Percentiles rank a stretch among this genome's conserved stretches.
Conservation (phyloP, 2,888 invertebrate genomes). For the Mythimna ferrago region DNA sequence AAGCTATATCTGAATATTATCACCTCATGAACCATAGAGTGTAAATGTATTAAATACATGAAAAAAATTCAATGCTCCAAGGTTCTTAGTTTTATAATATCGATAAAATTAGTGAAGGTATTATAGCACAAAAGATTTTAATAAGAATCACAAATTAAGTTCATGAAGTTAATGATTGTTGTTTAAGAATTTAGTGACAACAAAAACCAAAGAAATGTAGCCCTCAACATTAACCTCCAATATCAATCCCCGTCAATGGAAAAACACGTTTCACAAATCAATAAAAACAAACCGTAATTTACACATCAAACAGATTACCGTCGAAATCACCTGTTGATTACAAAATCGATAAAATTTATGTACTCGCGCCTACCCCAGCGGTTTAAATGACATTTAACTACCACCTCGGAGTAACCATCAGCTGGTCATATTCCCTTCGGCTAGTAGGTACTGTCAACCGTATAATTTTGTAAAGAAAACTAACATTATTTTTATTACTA, state of each 20-base stretch:
- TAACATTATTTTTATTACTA: neutral
- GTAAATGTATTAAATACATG: too few relatives aligned
- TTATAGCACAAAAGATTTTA: neutral
- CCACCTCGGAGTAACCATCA: neutral
- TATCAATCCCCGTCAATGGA: conserved; percentile 6
- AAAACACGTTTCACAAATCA: conserved; percentile 39
- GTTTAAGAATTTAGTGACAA: neutral
- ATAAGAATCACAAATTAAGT: neutral
- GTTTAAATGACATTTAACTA: conserved; percentile 34
- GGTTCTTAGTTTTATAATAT: neutral
- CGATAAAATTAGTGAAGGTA: neutral
- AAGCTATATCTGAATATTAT: neutral
- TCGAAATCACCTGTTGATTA: conserved; percentile 53
- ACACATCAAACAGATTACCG: conserved; percentile 42
- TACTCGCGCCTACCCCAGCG: neutral
- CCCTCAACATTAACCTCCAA: neutral
- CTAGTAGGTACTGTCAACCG: neutral
- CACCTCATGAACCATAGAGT: too few relatives aligned
- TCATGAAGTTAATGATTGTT: neutral
- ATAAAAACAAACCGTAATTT: conserved; percentile 31
- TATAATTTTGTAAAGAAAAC: neutral
- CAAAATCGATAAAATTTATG: conserved; percentile 45
- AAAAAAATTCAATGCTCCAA: neutral
- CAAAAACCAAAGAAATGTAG: neutral
- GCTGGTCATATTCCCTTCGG: conserved; percentile 16